Evolutionary conservation across 2,113 vertebrate genomes (phyloP), one percentile per base, ranked within the genome.

Genomic region (Tauraco erythrolophus): DNA sequence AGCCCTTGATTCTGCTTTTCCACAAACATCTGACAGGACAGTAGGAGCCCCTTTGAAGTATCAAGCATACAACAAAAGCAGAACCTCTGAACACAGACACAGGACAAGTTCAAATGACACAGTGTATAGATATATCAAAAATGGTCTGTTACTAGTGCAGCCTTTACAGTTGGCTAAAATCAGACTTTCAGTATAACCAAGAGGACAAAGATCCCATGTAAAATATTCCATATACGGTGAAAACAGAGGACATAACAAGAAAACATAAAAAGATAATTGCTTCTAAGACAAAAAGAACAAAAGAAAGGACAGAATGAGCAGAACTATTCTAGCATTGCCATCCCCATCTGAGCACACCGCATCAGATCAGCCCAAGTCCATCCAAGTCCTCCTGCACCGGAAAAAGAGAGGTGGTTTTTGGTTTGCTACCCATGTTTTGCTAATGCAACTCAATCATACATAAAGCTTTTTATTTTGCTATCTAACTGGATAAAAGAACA

Each of bases 121-220:
- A n/a, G 16, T n/a, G 19, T 22, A 80, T 12, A 82, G 79, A 79
- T 16, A 93, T 1, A 74, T 33, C 9, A 74, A 46, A 91, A 65
- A 33, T 0, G 0, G 30, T 37, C 61, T 31, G 22, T 19, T 79
- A 75, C 16, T 37, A n/a, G 75, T 31, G 17, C 13, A 77, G 31
- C 12, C 64, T 74, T 70, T 77, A 50, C 17, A 74, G 56, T 4
- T 58, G 15, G 31, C 43, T 50, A 81, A 93, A 74, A 92, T 56
- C n/a, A 70, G 33, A 43, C 54, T 57, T 30, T 37, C 7, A 79
- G 6, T 37, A 51, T 6, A 94, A 76, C 6, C 27, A 62, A 31
- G 8, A 57, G 0, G 12, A 83, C 14, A 76, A 76, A 84, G 12
- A 33, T 30, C 10, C 39, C 0, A 0, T 19, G 25, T 48, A 80